phyloP scores from a whole-genome alignment of 2,113 vertebrate species.

The Nanorana parkeri region DNA sequence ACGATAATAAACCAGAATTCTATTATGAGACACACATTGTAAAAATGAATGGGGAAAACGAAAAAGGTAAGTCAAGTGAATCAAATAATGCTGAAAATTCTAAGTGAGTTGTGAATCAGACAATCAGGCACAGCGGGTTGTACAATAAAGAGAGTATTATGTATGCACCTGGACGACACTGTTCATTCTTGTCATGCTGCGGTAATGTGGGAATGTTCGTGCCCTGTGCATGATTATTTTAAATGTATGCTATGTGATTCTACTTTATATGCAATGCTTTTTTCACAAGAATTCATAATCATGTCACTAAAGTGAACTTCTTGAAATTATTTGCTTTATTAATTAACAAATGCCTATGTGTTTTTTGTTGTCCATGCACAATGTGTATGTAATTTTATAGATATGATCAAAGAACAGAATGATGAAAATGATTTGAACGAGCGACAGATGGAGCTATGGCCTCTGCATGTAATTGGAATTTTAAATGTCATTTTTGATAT shows the following conservation, averaged over 20 bases:
- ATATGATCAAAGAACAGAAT: too few species aligned
- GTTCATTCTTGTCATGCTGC: conserved; percentile 11
- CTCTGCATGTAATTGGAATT: too few species aligned
- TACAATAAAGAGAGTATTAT: conserved; percentile 49
- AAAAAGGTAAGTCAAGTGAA: conserved; percentile 47
- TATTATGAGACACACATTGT: conserved; percentile 38
- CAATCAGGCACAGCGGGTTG: conserved; percentile 35
- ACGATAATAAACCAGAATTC: conserved; percentile 44
- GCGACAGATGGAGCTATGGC: too few species aligned
- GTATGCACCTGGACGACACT: conserved; percentile 16
- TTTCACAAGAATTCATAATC: not conserved
- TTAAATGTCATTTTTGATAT: too few species aligned
- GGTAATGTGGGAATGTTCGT: conserved; percentile 2
- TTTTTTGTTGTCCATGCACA: too few species aligned
- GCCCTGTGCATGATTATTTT: not conserved
- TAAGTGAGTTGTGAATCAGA: conserved; percentile 44
- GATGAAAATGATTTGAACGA: too few species aligned
- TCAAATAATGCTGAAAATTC: conserved; percentile 48
- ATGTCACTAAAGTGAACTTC: not conserved
- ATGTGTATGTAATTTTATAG: too few species aligned
- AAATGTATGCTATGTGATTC: not conserved
- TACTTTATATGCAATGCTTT: not conserved
- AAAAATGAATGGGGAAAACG: conserved; percentile 43
- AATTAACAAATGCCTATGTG: too few species aligned
- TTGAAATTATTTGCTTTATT: too few species aligned